Conservation (phyloP, 2,113 vertebrate species). For the Trematomus loennbergii region DNA sequence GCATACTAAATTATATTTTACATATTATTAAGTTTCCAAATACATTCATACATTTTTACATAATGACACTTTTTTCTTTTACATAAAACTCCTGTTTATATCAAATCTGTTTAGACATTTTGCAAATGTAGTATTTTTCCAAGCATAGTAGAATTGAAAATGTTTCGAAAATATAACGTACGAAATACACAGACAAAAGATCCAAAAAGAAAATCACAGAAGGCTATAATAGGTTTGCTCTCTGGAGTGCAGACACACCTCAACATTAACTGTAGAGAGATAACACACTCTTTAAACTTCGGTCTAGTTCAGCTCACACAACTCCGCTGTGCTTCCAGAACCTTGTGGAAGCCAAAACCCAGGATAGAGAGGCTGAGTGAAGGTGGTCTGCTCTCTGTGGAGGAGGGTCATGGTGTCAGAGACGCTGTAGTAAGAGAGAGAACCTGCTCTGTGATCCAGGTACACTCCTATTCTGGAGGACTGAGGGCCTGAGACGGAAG, state of each 20-base stretch:
- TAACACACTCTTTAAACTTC: neutral
- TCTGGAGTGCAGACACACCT: neutral
- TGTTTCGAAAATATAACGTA: neutral
- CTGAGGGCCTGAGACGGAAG: slow-evolving; percentile 6
- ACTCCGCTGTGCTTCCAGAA: too few relatives aligned
- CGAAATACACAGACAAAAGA: neutral
- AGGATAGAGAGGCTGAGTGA: too few relatives aligned
- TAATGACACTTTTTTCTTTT: neutral
- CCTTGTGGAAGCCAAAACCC: too few relatives aligned
- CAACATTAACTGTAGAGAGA: neutral
- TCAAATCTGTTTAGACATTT: neutral
- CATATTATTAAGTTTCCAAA: neutral
- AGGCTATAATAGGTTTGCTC: neutral
- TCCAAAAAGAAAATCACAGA: neutral
- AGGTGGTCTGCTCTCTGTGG: slow-evolving; percentile 25
- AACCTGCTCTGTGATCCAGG: slow-evolving; percentile 17
- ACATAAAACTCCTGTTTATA: neutral
- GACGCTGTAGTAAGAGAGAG: slow-evolving; percentile 14
- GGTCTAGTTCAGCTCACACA: slow-evolving; percentile 1
- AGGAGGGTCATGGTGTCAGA: slow-evolving; percentile 29
- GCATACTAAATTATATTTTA: neutral
- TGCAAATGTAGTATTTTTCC: neutral
- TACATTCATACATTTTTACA: neutral
- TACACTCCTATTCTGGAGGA: slow-evolving; percentile 29
- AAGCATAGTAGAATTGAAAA: neutral